Conservation (phyloP, 2,113 vertebrate genomes). For the Chionomys nivalis region DNA sequence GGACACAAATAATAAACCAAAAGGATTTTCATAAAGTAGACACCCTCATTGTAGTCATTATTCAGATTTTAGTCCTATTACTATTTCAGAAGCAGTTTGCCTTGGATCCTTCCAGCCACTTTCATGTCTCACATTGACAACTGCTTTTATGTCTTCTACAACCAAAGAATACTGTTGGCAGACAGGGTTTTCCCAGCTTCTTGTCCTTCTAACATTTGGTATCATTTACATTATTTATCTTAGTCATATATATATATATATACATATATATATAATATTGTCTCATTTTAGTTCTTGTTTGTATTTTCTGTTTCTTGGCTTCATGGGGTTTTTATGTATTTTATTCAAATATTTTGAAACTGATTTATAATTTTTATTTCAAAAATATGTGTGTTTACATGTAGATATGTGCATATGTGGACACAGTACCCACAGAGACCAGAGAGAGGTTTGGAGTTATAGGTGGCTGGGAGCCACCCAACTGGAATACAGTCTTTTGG, state of each 20-base stretch:
- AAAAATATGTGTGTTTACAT: not conserved
- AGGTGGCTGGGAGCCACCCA: not conserved
- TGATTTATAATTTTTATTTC: not conserved
- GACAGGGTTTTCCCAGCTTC: not conserved
- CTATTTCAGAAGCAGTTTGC: not conserved
- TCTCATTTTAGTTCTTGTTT: conserved; percentile 35
- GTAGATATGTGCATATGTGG: not conserved
- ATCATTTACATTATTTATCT: conserved; percentile 32
- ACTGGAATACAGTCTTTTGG: not conserved
- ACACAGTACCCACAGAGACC: not conserved
- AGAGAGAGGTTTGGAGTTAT: not conserved
- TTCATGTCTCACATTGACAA: conserved; percentile 25
- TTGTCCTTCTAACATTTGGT: conserved; percentile 14
- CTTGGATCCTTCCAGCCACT: not conserved
- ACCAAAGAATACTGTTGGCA: not conserved
- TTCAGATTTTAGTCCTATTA: not conserved
- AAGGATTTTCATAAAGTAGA: conserved; percentile 27
- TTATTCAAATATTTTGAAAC: not conserved
- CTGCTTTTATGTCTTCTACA: not conserved
- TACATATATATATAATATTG: not conserved
- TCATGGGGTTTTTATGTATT: not conserved
- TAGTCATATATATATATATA: too few relatives aligned
- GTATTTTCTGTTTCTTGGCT: not conserved
- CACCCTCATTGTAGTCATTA: not conserved
- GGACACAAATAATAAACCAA: conserved; percentile 1